Conservation (phyloP, 2,797 vertebrate species). For the Gambusia yucatana region DNA sequence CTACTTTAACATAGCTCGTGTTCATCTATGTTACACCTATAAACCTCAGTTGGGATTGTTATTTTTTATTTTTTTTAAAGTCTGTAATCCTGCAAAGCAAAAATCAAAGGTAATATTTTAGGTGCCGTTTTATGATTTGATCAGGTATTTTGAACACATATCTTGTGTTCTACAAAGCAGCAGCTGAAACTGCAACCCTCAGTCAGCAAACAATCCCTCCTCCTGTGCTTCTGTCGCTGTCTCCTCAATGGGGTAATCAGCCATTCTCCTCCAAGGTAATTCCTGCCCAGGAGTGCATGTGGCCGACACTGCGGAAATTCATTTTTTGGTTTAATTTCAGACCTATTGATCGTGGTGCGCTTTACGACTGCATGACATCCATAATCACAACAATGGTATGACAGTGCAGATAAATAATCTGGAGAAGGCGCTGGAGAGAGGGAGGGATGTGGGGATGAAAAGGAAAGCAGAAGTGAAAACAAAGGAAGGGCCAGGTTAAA, state of each 20-base stretch:
- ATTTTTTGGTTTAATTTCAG: constrained; percentile 89
- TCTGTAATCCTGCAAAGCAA: not conserved
- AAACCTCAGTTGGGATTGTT: not conserved
- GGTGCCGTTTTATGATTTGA: not conserved
- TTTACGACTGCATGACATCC: constrained; percentile 85
- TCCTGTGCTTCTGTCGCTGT: constrained; percentile 54
- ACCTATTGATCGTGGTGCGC: constrained; percentile 84
- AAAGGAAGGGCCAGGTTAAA: constrained; percentile 66
- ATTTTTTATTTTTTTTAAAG: not conserved
- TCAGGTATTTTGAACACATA: constrained; percentile 7
- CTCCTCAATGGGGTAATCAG: constrained; percentile 71
- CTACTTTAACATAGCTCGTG: not conserved
- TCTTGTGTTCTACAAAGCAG: constrained; percentile 2
- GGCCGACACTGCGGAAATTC: constrained; percentile 83
- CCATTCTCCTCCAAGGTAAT: constrained; percentile 74
- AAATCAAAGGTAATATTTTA: not conserved
- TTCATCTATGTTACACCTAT: not conserved
- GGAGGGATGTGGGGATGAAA: constrained; percentile 56
- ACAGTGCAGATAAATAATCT: constrained; percentile 85
- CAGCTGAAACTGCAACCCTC: constrained; percentile 23
- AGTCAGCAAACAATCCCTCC: constrained; percentile 45
- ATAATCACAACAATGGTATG: constrained; percentile 88
- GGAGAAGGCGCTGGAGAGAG: constrained; percentile 57
- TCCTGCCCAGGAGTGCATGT: constrained; percentile 80
- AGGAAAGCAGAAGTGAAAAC: constrained; percentile 52